These are phyloP conservation scores for Ophion ventricosus DNA, from an alignment of 2,888 invertebrate genomes.

Conservation along the genomic window DNA sequence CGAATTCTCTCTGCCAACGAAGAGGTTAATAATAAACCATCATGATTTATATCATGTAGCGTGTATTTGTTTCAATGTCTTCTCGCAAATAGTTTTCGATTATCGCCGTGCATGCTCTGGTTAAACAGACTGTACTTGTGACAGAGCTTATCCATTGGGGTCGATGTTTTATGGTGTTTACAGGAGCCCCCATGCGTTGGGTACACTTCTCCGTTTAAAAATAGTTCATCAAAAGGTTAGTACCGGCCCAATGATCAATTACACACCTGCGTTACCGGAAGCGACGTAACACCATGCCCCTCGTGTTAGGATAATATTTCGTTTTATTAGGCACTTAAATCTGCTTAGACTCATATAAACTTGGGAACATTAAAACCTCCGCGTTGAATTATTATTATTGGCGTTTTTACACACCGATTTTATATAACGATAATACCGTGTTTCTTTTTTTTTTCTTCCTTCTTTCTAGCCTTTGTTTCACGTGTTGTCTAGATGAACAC, in stretches of 20 bases:
- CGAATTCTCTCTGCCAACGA: too few species aligned
- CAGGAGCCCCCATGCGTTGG: too few species aligned
- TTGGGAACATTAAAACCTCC: slow-evolving; percentile 37
- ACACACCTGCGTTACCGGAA: neutral
- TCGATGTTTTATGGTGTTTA: too few species aligned
- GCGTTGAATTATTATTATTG: slow-evolving; percentile 18
- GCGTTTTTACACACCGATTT: slow-evolving; percentile 41
- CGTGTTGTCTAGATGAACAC: neutral
- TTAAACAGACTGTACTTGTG: too few species aligned
- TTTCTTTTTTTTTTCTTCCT: slow-evolving; percentile 1
- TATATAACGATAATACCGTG: slow-evolving; percentile 44
- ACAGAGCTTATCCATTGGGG: too few species aligned
- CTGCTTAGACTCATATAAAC: slow-evolving; percentile 32
- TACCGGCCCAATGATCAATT: too few species aligned
- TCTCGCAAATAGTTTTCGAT: too few species aligned
- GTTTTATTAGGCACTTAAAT: slow-evolving; percentile 58
- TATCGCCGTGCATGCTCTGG: too few species aligned
- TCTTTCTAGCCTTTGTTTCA: slow-evolving; percentile 11
- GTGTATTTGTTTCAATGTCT: too few species aligned
- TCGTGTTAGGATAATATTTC: slow-evolving; percentile 44
- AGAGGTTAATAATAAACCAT: too few species aligned
- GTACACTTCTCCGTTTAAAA: neutral
- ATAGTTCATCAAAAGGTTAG: neutral
- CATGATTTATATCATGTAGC: too few species aligned
- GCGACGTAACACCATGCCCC: neutral